phyloP scores from a whole-genome alignment of 2,113 vertebrate species.

The Zapornia atra region DNA sequence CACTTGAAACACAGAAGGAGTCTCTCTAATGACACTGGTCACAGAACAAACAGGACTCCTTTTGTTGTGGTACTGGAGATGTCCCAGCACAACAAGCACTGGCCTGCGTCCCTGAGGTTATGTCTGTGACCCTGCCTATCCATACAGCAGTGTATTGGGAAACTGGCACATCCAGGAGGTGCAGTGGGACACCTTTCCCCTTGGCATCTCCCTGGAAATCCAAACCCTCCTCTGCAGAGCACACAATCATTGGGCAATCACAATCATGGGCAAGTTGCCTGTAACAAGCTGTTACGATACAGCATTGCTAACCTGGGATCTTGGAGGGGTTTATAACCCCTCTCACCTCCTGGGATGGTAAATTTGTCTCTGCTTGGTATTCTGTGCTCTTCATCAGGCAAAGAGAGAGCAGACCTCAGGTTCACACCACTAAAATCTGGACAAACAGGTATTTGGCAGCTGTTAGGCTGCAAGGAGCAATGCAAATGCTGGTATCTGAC shows the following conservation, averaged over 20 bases:
- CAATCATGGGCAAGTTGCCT: background rate
- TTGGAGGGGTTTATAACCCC: background rate
- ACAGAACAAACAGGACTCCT: background rate
- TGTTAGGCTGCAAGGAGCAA: background rate
- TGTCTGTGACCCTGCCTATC: fast-evolving
- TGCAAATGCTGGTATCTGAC: background rate
- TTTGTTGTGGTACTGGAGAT: background rate
- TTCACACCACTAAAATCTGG: background rate
- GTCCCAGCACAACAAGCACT: background rate
- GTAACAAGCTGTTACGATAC: background rate
- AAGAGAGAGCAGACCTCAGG: background rate
- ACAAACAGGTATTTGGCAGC: background rate
- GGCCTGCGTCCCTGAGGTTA: background rate
- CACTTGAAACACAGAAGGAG: background rate
- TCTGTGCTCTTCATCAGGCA: background rate
- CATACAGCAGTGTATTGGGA: fast-evolving
- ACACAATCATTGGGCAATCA: background rate
- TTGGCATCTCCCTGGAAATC: background rate
- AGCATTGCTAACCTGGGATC: background rate
- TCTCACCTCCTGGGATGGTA: no score
- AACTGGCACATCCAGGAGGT: background rate
- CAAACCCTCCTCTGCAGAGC: background rate
- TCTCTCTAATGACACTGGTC: background rate
- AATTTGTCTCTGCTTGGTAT: background rate
- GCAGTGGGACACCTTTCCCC: background rate